Conservation (phyloP, 2,113 vertebrate genomes). For the Orycteropus afer region DNA sequence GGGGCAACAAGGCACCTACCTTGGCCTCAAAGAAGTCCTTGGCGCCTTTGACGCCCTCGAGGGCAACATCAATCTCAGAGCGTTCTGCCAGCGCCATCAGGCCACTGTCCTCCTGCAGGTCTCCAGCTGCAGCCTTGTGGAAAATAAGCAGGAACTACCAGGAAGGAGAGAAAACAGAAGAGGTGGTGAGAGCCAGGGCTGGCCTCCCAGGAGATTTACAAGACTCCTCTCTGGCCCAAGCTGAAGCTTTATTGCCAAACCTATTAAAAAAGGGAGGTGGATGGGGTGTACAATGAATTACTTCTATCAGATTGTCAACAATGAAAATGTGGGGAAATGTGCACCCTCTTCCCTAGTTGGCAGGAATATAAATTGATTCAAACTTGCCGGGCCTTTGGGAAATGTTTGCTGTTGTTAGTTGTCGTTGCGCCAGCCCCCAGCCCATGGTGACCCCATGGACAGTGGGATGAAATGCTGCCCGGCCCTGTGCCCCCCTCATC, state of each 20-base stretch:
- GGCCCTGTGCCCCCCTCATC: no score
- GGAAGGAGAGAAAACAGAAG: not conserved
- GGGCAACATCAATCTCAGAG: constrained; percentile 95
- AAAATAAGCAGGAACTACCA: constrained; percentile 96
- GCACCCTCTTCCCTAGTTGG: not conserved
- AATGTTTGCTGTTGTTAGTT: not conserved
- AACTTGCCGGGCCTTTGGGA: not conserved
- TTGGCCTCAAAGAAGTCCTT: constrained; percentile 98
- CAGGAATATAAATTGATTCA: not conserved
- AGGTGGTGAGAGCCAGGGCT: not conserved
- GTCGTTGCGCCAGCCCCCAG: no score
- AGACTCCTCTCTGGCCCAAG: not conserved
- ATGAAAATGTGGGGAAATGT: not conserved
- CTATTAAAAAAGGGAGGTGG: not conserved
- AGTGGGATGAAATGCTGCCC: no score
- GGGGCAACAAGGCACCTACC: constrained; percentile 83
- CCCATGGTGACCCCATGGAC: no score
- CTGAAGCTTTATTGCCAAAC: not conserved
- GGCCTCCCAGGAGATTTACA: rapidly evolving
- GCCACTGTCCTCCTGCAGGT: constrained; percentile 95
- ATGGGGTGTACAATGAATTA: rapidly evolving
- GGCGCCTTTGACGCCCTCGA: constrained; percentile 95
- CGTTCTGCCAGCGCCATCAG: constrained; percentile 94
- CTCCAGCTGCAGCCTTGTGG: constrained; percentile 93
- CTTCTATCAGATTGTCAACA: not conserved